Conservation (phyloP, 2,113 vertebrate species). For the Epinephelus cyanopodus region DNA sequence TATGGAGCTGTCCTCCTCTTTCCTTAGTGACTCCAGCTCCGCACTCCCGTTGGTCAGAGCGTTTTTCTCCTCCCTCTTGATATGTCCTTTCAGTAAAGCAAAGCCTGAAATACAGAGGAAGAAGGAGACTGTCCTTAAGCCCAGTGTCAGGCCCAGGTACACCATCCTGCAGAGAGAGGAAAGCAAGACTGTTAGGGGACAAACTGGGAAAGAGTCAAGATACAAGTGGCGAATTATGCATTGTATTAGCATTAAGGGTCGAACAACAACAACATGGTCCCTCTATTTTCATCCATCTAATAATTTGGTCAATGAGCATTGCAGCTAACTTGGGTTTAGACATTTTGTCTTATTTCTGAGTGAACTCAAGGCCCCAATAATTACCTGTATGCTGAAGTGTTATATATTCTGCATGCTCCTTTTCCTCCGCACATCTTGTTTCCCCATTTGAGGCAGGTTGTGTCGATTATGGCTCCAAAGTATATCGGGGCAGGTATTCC, state of each 20-base stretch:
- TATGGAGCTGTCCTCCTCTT: conserved; percentile 81
- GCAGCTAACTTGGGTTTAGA: too few species aligned
- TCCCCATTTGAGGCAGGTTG: conserved; percentile 94
- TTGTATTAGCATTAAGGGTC: neutral
- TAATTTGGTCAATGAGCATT: neutral
- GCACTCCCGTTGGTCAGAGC: conserved; percentile 71
- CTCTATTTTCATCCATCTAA: neutral
- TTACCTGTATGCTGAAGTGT: conserved; percentile 92
- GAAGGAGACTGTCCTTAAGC: conserved; percentile 89
- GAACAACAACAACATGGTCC: neutral
- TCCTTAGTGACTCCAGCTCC: conserved; percentile 80
- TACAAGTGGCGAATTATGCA: neutral
- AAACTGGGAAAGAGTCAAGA: neutral
- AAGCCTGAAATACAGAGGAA: conserved; percentile 88
- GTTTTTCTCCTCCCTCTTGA: conserved; percentile 73
- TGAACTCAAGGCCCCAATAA: neutral
- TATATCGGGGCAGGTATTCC: conserved; percentile 96
- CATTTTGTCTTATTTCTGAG: neutral
- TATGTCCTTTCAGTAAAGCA: conserved; percentile 85
- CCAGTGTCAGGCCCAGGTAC: conserved; percentile 90
- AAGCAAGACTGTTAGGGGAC: neutral
- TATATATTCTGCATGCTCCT: conserved; percentile 94
- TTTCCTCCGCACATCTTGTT: conserved; percentile 89
- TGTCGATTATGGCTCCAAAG: conserved; percentile 93
- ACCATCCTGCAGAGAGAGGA: conserved; percentile 83